Evolutionary conservation across 2,888 invertebrate species (phyloP).

Genomic region (Itoplectis maculator): DNA sequence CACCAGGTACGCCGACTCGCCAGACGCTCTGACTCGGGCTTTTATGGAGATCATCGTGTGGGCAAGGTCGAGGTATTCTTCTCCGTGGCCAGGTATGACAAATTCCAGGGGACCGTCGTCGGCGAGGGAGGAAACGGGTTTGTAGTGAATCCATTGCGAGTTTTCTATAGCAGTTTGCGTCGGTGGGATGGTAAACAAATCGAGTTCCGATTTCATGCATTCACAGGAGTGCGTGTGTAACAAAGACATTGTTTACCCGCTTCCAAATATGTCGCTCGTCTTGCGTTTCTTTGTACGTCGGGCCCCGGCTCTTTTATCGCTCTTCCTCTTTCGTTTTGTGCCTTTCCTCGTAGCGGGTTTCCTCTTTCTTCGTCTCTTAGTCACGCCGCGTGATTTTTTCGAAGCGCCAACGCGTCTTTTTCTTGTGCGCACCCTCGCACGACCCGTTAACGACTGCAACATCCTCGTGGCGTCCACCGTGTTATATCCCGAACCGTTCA

Average conservation of each 20-base stretch:
- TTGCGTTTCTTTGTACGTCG: not conserved
- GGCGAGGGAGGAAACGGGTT: conserved; percentile 68
- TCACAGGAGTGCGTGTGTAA: conserved; percentile 20
- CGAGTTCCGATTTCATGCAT: conserved; percentile 36
- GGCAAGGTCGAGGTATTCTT: conserved; percentile 71
- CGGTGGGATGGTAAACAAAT: conserved; percentile 40
- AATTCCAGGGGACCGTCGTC: conserved; percentile 72
- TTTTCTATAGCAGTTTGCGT: conserved; percentile 63
- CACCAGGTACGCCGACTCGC: not conserved
- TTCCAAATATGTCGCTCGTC: conserved; percentile 64
- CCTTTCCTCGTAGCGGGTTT: not conserved
- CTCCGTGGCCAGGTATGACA: conserved; percentile 68
- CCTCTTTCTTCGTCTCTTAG: conserved; percentile 4
- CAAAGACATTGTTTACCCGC: conserved; percentile 24
- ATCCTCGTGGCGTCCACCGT: too few species aligned
- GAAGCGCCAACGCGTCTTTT: too few species aligned
- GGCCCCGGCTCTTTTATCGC: conserved; percentile 13
- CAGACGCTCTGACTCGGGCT: conserved; percentile 43
- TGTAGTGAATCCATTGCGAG: conserved; percentile 69
- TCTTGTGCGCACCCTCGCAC: too few species aligned
- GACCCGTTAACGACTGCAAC: too few species aligned
- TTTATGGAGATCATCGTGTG: conserved; percentile 65
- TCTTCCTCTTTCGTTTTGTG: not conserved
- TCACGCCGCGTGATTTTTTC: too few species aligned
- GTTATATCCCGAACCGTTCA: too few species aligned